Base-by-base conservation (phyloP, 2,113 vertebrate genomes). In the Scomber scombrus region DNA sequence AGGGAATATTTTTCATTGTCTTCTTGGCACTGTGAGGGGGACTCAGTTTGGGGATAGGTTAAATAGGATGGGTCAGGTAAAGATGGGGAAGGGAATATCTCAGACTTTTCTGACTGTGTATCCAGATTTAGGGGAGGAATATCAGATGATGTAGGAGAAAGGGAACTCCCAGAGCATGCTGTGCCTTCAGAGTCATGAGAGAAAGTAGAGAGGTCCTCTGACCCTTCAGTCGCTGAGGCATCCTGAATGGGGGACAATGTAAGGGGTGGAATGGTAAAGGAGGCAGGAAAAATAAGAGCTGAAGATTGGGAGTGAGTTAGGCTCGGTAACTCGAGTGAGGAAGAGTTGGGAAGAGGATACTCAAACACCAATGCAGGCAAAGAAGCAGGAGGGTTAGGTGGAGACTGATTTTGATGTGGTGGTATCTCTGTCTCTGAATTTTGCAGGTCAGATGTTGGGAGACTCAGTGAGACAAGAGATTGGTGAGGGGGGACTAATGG, bases 1-100 rank as follows among this genome's bases (percentile, higher is more conserved):
- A 71, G 2, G 2, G 10, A 52, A 43, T 83, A n/a, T 15, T 19
- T 56, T 61, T 51, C 12, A 34, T 21, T 61, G 51, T 57, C 63
- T 75, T 76, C 6, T 0, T 26, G 50, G 67, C 3, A 47, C 46
- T 72, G 49, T 29, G 45, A 69, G 54, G 0, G n/a, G 16, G 57
- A 60, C 3, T 88, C 45, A 6, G 0, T 14, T 4, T 31, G 14
- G n/a, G 3, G 40, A 50, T 51, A 61, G 0, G 3, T 5, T 21
- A 12, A 45, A 69, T 18, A 5, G 7, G 56, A 11, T 23, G 56
- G 43, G 61, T 65, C n/a, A 19, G 11, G 43, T 14, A 43, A 54
- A 58, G 21, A 1, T 45, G 23, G 16, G 3, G 46, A 6, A 18
- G 12, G 47, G 55, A 51, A 5, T 8, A 16, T 14, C 9, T 46